Evolutionary conservation across 2,888 invertebrate species (phyloP).

Genomic region (Epinotia brunnichana): DNA sequence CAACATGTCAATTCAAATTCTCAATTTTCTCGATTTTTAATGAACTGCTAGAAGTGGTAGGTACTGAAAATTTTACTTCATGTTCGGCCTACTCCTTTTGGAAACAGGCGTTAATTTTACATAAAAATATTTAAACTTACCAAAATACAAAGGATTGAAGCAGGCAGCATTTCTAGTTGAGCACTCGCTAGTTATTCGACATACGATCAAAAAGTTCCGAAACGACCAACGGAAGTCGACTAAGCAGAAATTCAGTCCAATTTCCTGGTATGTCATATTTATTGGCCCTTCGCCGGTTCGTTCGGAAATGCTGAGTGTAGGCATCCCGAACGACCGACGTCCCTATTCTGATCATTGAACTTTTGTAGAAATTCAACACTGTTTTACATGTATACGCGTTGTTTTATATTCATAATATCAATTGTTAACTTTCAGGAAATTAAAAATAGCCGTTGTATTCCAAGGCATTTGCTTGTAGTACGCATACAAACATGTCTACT

Average conservation of each 20-base stretch:
- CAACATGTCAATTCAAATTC: no score
- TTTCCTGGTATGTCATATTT: conserved; percentile 76
- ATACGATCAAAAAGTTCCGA: conserved; percentile 42
- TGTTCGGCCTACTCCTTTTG: no score
- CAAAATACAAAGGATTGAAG: background rate
- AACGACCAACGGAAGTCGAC: conserved; percentile 48
- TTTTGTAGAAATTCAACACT: background rate
- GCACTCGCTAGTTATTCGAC: conserved; percentile 37
- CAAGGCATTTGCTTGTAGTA: no score
- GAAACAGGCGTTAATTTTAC: no score
- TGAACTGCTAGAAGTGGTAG: no score
- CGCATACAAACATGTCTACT: no score
- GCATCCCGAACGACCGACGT: conserved; percentile 30
- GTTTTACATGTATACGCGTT: no score
- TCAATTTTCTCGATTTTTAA: no score
- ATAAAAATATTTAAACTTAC: background rate
- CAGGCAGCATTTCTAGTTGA: conserved; percentile 21
- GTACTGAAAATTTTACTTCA: no score
- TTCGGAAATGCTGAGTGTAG: conserved; percentile 58
- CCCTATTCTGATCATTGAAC: conserved; percentile 19
- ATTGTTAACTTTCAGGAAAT: no score
- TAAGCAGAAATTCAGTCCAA: conserved; percentile 74
- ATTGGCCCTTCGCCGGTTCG: conserved; percentile 63
- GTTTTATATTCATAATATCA: no score
- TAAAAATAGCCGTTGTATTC: no score